Base-by-base conservation (phyloP, 2,797 vertebrate species). In the Hippopotamyrus pictus region DNA sequence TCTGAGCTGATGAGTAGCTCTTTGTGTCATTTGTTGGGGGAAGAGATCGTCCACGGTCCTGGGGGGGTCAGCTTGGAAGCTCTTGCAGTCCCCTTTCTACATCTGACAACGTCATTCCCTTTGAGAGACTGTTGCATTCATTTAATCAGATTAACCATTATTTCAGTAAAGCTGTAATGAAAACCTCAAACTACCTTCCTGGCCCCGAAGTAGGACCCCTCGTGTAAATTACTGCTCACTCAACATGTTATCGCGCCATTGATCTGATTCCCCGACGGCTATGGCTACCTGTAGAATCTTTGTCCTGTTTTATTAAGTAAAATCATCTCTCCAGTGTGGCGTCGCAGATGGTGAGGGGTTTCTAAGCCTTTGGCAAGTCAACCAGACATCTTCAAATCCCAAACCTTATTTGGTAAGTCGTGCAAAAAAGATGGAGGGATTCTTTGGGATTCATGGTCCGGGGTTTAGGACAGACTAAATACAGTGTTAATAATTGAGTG, bases 311-410 rank as follows among this genome's bases (percentile, higher is more conserved):
- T 29, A 51, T 86, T 53, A 29, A 53, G 22, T 29, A 53, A 25
- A 50, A 25, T 86, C 44, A 50, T 86, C 83, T 73, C 54, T 62
- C 46, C 91, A 99, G 98, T 99, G 98, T 90, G 98, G 98, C 11
- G 98, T 99, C 79, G 98, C 98, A 53, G 98, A 99, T 82, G 98
- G 98, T 88, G 98, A 99, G 92, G 98, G 98, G 62, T 99, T 97
- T 95, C 95, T 99, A 92, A 99, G 98, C 92, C 97, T 99, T 90
- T 99, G 98, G 98, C 98, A 99, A 96, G 97, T 99, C 93, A 99
- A 99, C 93, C 98, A 99, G 94, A 97, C 97, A 0, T 96, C 96
- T 50, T 98, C 97, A 82, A 99, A 97, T 94, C 98, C 98, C 50
- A 99, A 99, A 94, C 98, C 98, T 7, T 99, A 99, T 91, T 94